Base-by-base conservation (phyloP, 1,140 invertebrate genomes). In the Adelges cooleyi region DNA sequence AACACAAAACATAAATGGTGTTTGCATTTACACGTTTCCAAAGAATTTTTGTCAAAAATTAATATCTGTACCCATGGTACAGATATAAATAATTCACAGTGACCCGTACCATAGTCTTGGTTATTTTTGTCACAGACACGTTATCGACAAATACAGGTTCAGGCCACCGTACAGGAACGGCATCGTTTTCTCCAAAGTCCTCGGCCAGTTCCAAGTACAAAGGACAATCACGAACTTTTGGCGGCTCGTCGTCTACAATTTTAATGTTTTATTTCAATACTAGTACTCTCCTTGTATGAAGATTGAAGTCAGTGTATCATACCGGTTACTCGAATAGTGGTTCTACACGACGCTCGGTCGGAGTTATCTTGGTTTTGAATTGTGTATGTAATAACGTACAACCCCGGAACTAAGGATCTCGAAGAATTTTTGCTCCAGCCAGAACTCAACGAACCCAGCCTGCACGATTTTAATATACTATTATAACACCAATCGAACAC, bases 371-470 rank as follows among this genome's bases (percentile, higher is more conserved):
- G 15, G n/a, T 59, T 38, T 18, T 38, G 23, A 29, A 59, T 38
- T 17, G 54, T 42, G 38, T 59, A 59, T 0, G 54, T 59, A 5
- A 59, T 59, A 17, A 59, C 10, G 5, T 59, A 59, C 2, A 59
- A 15, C 18, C 54, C 38, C 1, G 40, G 54, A 1, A 44, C 17
- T 20, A 59, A 59, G 13, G 6, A 25, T 29, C 23, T 59, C n/a
- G 54, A 25, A 0, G 36, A 42, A 17, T 42, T 42, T 17, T 44
- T 59, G 10, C 25, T 20, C 54, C 54, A 59, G 15, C 54, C 54
- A 11, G 38, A 59, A 44, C 54, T 59, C n/a, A 59, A 27, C 18
- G 22, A 27, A 29, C 38, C 54, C 0, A 59, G 44, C 8, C 54
- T 59, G 23, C 18, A 33, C 5, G 11, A 33, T 6, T 33, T 6